These are phyloP conservation scores for Amiota mariae DNA, from an alignment of 2,888 invertebrate genomes.

Conservation along the genomic window DNA sequence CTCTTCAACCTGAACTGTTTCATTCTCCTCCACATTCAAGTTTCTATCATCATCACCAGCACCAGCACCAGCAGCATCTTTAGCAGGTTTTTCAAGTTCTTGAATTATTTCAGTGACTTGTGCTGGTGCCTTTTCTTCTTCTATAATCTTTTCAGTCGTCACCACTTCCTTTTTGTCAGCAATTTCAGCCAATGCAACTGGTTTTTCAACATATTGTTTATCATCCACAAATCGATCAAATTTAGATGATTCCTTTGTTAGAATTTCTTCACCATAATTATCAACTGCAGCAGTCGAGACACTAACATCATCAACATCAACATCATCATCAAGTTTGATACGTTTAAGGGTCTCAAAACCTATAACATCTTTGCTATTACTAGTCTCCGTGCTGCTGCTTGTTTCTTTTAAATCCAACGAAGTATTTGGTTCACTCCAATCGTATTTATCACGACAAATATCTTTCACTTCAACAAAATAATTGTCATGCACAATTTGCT, in stretches of 20 bases:
- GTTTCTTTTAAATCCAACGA: constrained; percentile 50
- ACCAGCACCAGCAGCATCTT: no score
- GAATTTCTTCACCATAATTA: constrained; percentile 58
- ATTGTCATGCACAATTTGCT: constrained; percentile 76
- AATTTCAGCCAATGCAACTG: constrained; percentile 69
- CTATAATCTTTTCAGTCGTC: constrained; percentile 49
- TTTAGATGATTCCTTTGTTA: constrained; percentile 70
- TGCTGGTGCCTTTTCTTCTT: constrained; percentile 43
- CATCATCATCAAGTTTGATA: constrained; percentile 61
- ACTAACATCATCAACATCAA: constrained; percentile 3
- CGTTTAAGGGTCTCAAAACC: constrained; percentile 73
- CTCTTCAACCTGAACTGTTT: constrained; percentile 75
- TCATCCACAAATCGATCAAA: constrained; percentile 73
- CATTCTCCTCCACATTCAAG: constrained; percentile 68
- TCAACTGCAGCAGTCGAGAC: constrained; percentile 48
- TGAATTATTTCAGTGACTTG: no score
- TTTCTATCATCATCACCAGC: constrained; percentile 56
- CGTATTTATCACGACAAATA: constrained; percentile 63
- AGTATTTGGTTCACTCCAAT: constrained; percentile 65
- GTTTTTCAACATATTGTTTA: constrained; percentile 73
- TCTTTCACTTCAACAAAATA: constrained; percentile 79
- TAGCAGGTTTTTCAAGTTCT: constrained; percentile 58
- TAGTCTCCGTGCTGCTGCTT: constrained; percentile 47
- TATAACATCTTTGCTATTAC: constrained; percentile 72
- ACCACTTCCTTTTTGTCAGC: constrained; percentile 64